These are phyloP conservation scores for Pangasius krempfi DNA, from an alignment of 2,797 vertebrate species.

Conservation along the genomic window DNA sequence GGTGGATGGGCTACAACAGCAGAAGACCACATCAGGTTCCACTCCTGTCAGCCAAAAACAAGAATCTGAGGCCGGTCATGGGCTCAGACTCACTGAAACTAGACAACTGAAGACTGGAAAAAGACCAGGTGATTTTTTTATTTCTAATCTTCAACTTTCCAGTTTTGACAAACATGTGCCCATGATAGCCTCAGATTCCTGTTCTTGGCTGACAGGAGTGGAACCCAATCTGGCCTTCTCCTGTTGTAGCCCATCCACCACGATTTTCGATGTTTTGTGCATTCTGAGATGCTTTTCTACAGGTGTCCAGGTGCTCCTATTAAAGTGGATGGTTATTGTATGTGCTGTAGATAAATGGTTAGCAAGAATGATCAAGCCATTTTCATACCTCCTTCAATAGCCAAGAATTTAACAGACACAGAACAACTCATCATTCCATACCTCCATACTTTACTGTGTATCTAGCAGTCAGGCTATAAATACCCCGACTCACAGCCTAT, in stretches of 20 bases:
- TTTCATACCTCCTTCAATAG: neutral
- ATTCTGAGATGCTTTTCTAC: neutral
- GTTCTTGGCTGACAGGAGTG: too few relatives aligned
- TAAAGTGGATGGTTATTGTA: neutral
- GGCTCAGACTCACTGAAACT: too few relatives aligned
- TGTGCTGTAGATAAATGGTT: neutral
- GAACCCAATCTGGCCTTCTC: too few relatives aligned
- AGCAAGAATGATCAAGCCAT: neutral
- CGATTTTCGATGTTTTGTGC: neutral
- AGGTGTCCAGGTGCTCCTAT: neutral
- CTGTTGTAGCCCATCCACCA: neutral
- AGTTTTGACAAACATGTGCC: too few relatives aligned
- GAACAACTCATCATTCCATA: neutral
- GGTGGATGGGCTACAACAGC: neutral
- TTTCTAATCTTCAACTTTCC: too few relatives aligned
- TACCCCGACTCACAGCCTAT: neutral
- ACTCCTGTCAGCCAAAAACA: neutral
- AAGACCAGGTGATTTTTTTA: too few relatives aligned
- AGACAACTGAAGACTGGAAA: too few relatives aligned
- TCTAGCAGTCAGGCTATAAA: conserved; percentile 22
- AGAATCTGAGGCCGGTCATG: neutral
- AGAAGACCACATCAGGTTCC: neutral
- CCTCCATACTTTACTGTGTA: neutral
- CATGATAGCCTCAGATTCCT: too few relatives aligned
- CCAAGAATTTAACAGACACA: neutral